Evolutionary conservation across 1,140 invertebrate species (phyloP).

Genomic region (Drosophila guanche): DNA sequence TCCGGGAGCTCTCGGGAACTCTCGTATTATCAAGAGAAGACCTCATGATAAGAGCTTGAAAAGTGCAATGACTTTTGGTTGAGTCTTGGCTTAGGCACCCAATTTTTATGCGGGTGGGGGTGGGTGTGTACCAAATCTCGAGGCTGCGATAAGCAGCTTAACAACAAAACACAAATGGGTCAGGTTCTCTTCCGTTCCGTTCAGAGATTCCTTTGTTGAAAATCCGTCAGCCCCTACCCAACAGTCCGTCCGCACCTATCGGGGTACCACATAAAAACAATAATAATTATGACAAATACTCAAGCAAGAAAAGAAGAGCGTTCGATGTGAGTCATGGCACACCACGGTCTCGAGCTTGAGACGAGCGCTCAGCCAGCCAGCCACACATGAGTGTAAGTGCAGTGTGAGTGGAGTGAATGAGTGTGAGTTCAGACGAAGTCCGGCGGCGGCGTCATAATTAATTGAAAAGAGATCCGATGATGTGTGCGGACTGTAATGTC

Average conservation of each 20-base stretch:
- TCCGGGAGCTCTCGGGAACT: conserved; percentile 1
- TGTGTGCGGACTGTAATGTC: conserved; percentile 52
- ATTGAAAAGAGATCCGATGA: conserved; percentile 64
- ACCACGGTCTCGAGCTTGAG: background rate
- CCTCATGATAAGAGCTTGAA: conserved; percentile 14
- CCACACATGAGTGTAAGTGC: conserved; percentile 42
- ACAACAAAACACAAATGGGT: too few species aligned
- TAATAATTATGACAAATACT: conserved; percentile 61
- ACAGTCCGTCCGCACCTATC: background rate
- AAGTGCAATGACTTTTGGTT: conserved; percentile 19
- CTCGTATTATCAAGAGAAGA: too few species aligned
- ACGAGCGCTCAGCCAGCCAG: conserved; percentile 31
- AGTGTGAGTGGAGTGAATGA: conserved; percentile 29
- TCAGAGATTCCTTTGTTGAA: too few species aligned
- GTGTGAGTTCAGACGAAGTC: conserved; percentile 25
- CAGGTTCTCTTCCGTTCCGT: too few species aligned
- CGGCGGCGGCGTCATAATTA: conserved; percentile 67
- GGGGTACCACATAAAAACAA: conserved; percentile 12
- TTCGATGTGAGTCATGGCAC: conserved; percentile 4
- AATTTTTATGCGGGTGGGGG: conserved; percentile 24
- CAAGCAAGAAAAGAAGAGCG: conserved; percentile 40
- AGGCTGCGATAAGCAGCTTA: background rate
- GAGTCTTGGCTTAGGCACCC: conserved; percentile 2
- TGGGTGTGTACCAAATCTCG: background rate
- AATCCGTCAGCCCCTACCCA: conserved; percentile 9